These are phyloP conservation scores for Mnemiopsis leidyi DNA, from an alignment of 37 sponge, comb jelly and placozoan species.

Conservation along the genomic window DNA sequence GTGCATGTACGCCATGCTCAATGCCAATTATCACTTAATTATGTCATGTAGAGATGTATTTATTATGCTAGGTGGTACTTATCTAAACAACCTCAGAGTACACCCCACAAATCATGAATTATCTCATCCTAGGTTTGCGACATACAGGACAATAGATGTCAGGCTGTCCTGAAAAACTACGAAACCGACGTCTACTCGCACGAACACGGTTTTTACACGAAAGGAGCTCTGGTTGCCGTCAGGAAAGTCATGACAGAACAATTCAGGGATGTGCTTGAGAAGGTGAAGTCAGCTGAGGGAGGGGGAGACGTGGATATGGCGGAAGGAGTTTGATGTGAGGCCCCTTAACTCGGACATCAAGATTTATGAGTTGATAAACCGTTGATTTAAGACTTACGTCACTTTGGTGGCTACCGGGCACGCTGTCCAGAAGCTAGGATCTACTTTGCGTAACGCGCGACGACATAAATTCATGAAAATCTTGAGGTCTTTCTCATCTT, in stretches of 20 bases:
- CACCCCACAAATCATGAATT: no score
- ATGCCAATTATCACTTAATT: no score
- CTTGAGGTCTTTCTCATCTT: constrained; percentile 43
- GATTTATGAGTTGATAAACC: background rate
- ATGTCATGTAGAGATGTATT: no score
- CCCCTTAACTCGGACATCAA: background rate
- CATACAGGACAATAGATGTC: constrained; percentile 45
- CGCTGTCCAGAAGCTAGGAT: background rate
- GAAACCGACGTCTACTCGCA: constrained; percentile 21
- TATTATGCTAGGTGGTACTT: no score
- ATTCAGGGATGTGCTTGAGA: background rate
- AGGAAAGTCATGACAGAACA: constrained; percentile 41
- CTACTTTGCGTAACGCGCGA: constrained; percentile 41
- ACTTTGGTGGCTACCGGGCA: background rate
- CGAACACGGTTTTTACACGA: constrained; percentile 51
- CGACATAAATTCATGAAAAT: background rate
- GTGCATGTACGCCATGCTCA: no score
- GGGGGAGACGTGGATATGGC: background rate
- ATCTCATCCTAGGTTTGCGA: constrained; percentile 47
- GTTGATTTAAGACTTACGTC: background rate
- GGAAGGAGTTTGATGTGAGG: background rate
- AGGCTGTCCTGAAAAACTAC: constrained; percentile 11
- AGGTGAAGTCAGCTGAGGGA: background rate
- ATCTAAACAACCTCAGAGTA: no score
- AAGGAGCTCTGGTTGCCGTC: background rate